Percentiles rank a stretch among this genome's conserved stretches.
These are phyloP conservation scores for Crenuchus spilurus DNA, from an alignment of 2,797 vertebrate genomes.

Conservation along the genomic window DNA sequence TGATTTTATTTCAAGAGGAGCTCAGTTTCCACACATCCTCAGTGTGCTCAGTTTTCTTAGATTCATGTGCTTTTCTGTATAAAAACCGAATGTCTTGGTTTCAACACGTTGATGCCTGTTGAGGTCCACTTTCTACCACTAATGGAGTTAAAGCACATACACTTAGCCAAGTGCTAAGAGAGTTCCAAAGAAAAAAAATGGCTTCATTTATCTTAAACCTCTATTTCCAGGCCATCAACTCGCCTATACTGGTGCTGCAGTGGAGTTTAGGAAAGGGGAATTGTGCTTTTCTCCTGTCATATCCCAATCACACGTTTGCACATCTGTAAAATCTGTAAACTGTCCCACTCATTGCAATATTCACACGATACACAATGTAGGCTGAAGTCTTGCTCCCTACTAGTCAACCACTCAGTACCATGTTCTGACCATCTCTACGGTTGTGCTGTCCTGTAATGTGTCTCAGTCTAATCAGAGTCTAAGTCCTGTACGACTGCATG, in stretches of 20 bases:
- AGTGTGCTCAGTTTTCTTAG: constrained; percentile 5
- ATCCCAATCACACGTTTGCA: no score
- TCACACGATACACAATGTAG: no score
- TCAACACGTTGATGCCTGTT: neutral
- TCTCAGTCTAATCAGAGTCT: no score
- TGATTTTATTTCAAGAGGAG: constrained; percentile 4
- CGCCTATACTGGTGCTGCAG: neutral
- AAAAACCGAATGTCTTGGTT: constrained; percentile 18
- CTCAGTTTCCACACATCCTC: constrained; percentile 14
- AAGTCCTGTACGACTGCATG: no score
- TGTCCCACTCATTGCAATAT: no score
- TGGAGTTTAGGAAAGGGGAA: neutral
- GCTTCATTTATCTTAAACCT: constrained; percentile 4
- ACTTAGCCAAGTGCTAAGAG: neutral
- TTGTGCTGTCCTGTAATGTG: no score
- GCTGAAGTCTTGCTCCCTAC: no score
- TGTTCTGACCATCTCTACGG: no score
- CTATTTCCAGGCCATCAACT: neutral
- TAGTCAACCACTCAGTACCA: no score
- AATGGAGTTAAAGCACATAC: neutral
- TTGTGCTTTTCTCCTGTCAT: constrained; percentile 5
- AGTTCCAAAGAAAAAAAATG: neutral
- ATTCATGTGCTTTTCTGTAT: constrained; percentile 11
- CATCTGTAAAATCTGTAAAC: no score
- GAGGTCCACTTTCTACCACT: constrained; percentile 4